Base-by-base conservation (phyloP, 2,113 vertebrate genomes). In the Lontra canadensis region DNA sequence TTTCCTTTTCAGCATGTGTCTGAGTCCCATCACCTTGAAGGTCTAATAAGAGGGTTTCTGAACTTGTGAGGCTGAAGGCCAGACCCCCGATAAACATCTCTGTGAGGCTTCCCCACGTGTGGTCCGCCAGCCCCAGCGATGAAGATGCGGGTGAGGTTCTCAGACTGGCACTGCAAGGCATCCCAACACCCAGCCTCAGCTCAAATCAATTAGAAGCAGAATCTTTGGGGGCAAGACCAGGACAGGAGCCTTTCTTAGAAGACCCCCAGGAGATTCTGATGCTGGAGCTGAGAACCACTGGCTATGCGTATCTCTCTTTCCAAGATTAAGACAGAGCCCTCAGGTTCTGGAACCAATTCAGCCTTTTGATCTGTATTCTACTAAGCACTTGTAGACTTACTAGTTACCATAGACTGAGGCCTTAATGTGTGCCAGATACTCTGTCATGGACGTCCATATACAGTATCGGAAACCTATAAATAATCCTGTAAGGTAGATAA, bases 31-130 rank as follows among this genome's bases (percentile, higher is more conserved):
- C 25, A 23, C 31, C 21, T 80, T 8, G 0, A 73, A 34, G 39
- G 17, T 67, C 61, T 79, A 29, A 73, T 11, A 17, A 55, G 44
- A 44, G 9, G 11, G 34, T 59, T 82, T 74, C 55, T 67, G 47
- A 67, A 73, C 25, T 13, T 7, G 9, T 4, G 44, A 44, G 29
- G 36, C 34, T 44, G 10, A 82, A 25, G 14, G 61, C 17, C 20
- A 26, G 71, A 47, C 17, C 20, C 34, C 59, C 4, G 65, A 69
- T 3, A 47, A 31, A 29, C 23, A 44, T 8, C 44, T 61, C 47
- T 20, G 4, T 1, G 0, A 82, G 61, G 23, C 49, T 15, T 9
- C 69, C 63, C 1, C 7, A 36, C 3, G 1, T 20, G n/a, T 6
- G 10, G n/a, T 42, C 6, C 13, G 17, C 23, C 71, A 26, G 12